phyloP scores from a whole-genome alignment of 2,113 vertebrate species.

The Dipodomys spectabilis region DNA sequence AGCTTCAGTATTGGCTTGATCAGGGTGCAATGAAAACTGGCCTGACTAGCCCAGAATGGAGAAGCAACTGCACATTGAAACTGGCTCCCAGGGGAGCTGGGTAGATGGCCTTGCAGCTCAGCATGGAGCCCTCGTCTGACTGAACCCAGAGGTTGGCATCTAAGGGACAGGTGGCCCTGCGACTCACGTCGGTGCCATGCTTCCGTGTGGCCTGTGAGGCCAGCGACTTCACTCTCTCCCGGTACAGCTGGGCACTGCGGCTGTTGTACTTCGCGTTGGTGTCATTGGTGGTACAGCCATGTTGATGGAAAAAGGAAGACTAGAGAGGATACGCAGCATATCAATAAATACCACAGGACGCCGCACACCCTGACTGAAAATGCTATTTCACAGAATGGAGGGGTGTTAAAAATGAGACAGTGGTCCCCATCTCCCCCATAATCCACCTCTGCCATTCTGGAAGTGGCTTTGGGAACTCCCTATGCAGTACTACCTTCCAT shows the following conservation, averaged over 20 bases:
- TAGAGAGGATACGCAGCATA: slow-evolving; percentile 60
- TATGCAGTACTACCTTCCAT: not conserved
- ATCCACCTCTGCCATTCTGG: not conserved
- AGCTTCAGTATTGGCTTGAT: accelerated
- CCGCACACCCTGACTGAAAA: accelerated
- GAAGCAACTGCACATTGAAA: not conserved
- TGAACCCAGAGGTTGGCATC: accelerated
- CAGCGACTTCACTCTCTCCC: slow-evolving; percentile 92
- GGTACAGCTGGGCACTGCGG: slow-evolving; percentile 92
- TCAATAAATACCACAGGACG: accelerated
- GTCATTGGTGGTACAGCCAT: slow-evolving; percentile 91
- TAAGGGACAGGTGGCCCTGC: accelerated
- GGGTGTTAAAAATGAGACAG: not conserved
- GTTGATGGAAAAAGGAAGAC: slow-evolving; percentile 94
- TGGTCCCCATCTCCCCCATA: accelerated
- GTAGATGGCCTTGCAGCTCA: not conserved
- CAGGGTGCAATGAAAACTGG: not conserved
- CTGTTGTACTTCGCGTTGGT: slow-evolving; percentile 96
- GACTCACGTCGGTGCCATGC: slow-evolving; percentile 94
- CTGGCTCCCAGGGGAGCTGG: not conserved
- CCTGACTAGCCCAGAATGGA: accelerated
- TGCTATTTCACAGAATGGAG: accelerated
- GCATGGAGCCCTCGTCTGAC: accelerated
- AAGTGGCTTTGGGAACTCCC: not conserved
- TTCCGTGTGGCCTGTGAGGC: slow-evolving; percentile 92